Evolutionary conservation across 2,113 vertebrate genomes (phyloP), one percentile per base, ranked within the genome.

Genomic region (Strix aluco): DNA sequence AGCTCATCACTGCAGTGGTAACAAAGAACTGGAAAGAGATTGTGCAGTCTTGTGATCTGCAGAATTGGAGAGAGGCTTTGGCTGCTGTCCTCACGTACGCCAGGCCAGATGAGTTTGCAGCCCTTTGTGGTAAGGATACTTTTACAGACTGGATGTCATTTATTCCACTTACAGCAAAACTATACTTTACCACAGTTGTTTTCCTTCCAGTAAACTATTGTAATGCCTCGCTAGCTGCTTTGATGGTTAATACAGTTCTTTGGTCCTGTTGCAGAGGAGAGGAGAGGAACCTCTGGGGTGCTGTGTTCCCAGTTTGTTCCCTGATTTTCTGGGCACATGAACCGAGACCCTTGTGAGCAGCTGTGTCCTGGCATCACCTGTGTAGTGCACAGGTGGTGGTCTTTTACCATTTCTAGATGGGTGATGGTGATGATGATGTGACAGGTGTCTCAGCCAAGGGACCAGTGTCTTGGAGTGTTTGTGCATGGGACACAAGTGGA

Each of bases 1-100:
- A 99, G 99, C 98, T 99, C 74, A 99, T 99, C 96, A 99, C 99
- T 85, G 99, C 99, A 10, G 99, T 99, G 80, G 99, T 99, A 88
- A 99, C 98, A 67, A 99, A 98, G 96, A 99, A 99, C 96, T 99
- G 99, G 99, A 98, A 97, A 23, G 99, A 99, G 73, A 98, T 99
- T 91, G 98, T 99, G 72, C 98, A 98, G 95, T 99, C 99, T 2
- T 99, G 99, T 86, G 99, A 99, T 42, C 98, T 99, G 95, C 98
- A 99, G 80, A 99, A 99, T 88, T 99, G 99, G 99, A 99, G 98
- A 96, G 99, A 99, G 78, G 99, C 99, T 16, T 97, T 99, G 95
- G 99, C 99, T 94, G 99, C 99, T 15, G 98, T 99, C 69, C 98
- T 99, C 97, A 99, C 99, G 89, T 99, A 99, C 0, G 99, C 99